Base-by-base conservation (phyloP, 92 coral and sea anemone species). In the Pocillopora grandis region DNA sequence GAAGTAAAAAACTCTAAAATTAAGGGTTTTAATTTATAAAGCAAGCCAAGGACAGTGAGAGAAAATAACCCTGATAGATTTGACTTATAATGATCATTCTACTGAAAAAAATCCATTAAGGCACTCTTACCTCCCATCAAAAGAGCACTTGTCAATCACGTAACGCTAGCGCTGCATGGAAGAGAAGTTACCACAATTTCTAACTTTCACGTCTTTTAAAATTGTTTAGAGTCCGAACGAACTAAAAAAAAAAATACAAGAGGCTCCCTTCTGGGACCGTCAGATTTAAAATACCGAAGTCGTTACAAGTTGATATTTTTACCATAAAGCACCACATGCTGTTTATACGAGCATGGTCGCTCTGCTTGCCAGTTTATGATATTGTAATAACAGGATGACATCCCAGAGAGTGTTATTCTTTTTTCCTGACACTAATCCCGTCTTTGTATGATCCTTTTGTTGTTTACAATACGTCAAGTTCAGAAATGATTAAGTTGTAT, bases 271-370 rank as follows among this genome's bases (percentile, higher is more conserved):
- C 72, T 21, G 67, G 20, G 67, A 31, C 55, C 66, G 15, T n/a
- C 52, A 58, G 79, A 5, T 27, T 1, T 27, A 27, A 12, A 61
- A 61, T 31, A 0, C 23, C 12, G 59, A 63, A 62, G 58, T 27
- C 81, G 72, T 77, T 77, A 62, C 60, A 77, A 61, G 36, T 11
- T 37, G 81, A 77, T 56, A 21, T 77, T 77, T 33, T 62, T 77
- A 42, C 52, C 52, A 3, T 77, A 62, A 18, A 37, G 20, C 71
- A 18, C 17, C 5, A 23, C 12, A 19, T 17, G 11, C 42, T 36
- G 0, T 61, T 23, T 1, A 18, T 37, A 77, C 20, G 59, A 36
- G 58, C 72, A 12, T 77, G 81, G 20, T 35, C 19, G 48, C 81
- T 60, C 17, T 62, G 66, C n/a, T 61, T 36, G 60, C 36, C 59